Percentiles rank a stretch among this genome's conserved stretches.
phyloP scores from a whole-genome alignment of 2,888 invertebrate genomes.

The Microchrysa polita region DNA sequence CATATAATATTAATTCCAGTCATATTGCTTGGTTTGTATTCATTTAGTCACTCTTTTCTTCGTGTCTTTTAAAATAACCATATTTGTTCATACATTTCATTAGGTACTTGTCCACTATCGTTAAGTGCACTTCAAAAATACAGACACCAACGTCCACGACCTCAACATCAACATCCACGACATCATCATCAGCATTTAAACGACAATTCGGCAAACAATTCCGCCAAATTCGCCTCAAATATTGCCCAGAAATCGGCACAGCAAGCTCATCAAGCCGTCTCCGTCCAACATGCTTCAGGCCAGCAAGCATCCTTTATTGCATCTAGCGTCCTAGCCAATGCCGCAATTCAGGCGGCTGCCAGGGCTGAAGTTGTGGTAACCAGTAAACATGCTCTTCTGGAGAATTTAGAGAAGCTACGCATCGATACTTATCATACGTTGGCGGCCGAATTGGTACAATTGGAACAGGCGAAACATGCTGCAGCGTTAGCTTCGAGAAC shows the following conservation, averaged over 20 bases:
- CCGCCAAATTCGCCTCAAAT: too few species aligned
- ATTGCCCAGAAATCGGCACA: conserved; percentile 20
- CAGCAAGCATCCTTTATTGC: conserved; percentile 13
- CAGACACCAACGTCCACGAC: too few species aligned
- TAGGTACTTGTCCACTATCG: too few species aligned
- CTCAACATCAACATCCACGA: too few species aligned
- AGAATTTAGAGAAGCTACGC: conserved; percentile 5
- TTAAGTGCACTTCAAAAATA: too few species aligned
- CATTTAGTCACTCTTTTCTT: too few species aligned
- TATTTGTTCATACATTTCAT: too few species aligned
- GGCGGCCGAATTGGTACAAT: background rate
- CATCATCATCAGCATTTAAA: too few species aligned
- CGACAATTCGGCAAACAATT: too few species aligned
- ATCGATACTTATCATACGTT: background rate
- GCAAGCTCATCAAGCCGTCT: conserved; percentile 8
- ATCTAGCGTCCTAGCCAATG: background rate
- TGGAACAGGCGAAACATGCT: background rate
- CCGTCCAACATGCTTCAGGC: background rate
- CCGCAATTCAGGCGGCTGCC: conserved; percentile 11
- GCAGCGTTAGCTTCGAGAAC: background rate
- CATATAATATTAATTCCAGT: too few species aligned
- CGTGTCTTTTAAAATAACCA: too few species aligned
- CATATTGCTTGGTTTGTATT: too few species aligned
- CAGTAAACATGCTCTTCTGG: conserved; percentile 1
- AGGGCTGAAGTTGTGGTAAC: background rate